Conservation (phyloP, 2,888 invertebrate genomes). For the Drosophila mayaguana region DNA sequence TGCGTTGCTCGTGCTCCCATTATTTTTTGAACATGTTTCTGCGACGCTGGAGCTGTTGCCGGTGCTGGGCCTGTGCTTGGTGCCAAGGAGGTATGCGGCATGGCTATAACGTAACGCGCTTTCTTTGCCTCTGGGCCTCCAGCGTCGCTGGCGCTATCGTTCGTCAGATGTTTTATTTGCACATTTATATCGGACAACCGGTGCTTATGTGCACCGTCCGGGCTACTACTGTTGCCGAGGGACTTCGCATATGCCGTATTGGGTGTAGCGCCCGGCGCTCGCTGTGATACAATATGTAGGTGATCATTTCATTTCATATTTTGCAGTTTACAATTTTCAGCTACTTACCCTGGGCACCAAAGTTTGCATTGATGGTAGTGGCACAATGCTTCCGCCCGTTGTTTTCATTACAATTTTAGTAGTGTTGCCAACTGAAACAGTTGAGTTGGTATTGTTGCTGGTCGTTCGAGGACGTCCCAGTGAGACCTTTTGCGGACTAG, state of each 20-base stretch:
- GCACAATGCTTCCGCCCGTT: constrained; percentile 73
- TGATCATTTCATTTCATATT: not conserved
- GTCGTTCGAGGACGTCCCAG: constrained; percentile 65
- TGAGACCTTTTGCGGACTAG: constrained; percentile 71
- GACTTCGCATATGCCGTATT: constrained; percentile 18
- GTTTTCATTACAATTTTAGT: constrained; percentile 77
- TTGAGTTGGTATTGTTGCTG: constrained; percentile 24
- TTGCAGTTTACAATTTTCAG: not conserved
- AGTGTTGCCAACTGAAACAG: constrained; percentile 42
- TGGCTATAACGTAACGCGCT: constrained; percentile 74
- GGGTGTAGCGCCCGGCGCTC: constrained; percentile 13
- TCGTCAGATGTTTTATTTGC: constrained; percentile 71
- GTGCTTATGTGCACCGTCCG: constrained; percentile 66
- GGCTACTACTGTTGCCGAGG: constrained; percentile 15
- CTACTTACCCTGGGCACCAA: constrained; percentile 61
- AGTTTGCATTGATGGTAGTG: constrained; percentile 69
- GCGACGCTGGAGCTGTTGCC: constrained; percentile 31
- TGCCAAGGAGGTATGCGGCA: constrained; percentile 51
- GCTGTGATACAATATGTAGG: not conserved
- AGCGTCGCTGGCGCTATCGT: constrained; percentile 40
- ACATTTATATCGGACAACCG: constrained; percentile 80
- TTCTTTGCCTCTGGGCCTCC: constrained; percentile 67
- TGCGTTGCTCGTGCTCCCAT: constrained; percentile 20
- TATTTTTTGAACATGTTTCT: constrained; percentile 35
- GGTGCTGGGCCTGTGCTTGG: constrained; percentile 1